A percentile compares a stretch with the other conserved stretches of the same genome.
Evolutionary conservation across 92 coral and sea anemone species (phyloP).

Genomic region (Diadumene lineata): DNA sequence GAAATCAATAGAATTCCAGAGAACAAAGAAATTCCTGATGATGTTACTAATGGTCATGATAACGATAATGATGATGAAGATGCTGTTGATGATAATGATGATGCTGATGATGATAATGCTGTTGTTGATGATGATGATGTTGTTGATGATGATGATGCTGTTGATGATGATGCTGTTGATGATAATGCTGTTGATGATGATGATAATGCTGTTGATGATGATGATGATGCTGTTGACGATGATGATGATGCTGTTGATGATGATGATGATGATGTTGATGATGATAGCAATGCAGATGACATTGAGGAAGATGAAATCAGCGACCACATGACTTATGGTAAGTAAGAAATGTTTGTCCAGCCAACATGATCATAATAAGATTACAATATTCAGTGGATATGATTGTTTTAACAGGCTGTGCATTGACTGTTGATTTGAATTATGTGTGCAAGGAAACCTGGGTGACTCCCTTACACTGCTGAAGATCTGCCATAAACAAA

Average conservation of each 20-base stretch:
- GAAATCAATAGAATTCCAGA: background rate
- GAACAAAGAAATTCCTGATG: background rate
- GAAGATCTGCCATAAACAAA: background rate
- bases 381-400: background rate
- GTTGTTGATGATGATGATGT: slow-evolving; percentile 20
- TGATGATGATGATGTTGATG: slow-evolving; percentile 2
- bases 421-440: background rate
- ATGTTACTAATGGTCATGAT: background rate
- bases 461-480: background rate
- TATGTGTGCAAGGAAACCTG: background rate
- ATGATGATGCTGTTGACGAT: slow-evolving; percentile 15
- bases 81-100: slow-evolving; percentile 16
- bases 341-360: background rate
- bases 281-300: background rate
- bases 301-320: slow-evolving; percentile 16
- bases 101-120: slow-evolving; percentile 5
- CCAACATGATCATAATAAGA: background rate
- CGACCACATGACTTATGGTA: slow-evolving; percentile 28
- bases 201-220: slow-evolving; percentile 3
- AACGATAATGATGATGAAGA: slow-evolving; percentile 15
- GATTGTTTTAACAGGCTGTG: background rate
- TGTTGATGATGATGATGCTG: slow-evolving; percentile 20
- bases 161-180: slow-evolving; percentile 4
- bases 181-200: background rate
- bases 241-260: slow-evolving; percentile 22